Conservation (phyloP, 2,888 invertebrate genomes). For the Carpatolechia fugitivella region DNA sequence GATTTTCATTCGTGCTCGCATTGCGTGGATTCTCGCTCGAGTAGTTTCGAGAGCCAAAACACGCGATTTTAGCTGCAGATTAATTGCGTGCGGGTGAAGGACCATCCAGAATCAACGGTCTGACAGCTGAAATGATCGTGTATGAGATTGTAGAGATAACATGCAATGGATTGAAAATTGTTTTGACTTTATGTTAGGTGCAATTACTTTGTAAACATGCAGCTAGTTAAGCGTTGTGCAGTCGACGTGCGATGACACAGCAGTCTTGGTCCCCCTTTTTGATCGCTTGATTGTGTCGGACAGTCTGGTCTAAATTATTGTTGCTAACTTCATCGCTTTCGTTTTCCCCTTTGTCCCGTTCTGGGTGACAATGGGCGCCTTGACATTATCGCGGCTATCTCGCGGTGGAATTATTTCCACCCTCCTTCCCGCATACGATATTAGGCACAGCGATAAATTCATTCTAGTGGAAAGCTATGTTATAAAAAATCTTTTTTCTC, state of each 20-base stretch:
- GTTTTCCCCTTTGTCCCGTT: conserved; percentile 18
- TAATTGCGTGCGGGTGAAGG: conserved; percentile 1
- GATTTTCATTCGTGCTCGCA: conserved; percentile 14
- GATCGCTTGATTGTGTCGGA: conserved; percentile 8
- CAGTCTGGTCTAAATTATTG: conserved; percentile 8
- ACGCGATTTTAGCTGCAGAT: conserved; percentile 10
- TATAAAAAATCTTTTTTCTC: conserved; percentile 11
- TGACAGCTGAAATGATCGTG: not conserved
- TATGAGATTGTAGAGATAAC: not conserved
- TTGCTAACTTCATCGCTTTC: conserved; percentile 9
- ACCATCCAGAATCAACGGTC: not conserved
- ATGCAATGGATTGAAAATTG: not conserved
- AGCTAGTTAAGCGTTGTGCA: not conserved
- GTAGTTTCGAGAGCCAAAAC: conserved; percentile 13
- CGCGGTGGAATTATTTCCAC: conserved; percentile 22
- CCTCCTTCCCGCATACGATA: conserved; percentile 20
- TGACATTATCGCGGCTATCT: conserved; percentile 25
- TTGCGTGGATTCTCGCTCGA: conserved; percentile 13
- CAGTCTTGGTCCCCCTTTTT: conserved; percentile 3
- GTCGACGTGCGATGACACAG: conserved; percentile 2
- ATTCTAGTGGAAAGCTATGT: conserved; percentile 14
- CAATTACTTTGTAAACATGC: not conserved
- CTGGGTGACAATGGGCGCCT: conserved; percentile 18
- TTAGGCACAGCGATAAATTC: conserved; percentile 16
- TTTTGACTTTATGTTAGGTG: not conserved